A percentile compares a stretch with the other conserved stretches of the same genome.
These are phyloP conservation scores for Stichopus horrens DNA, from an alignment of 53 echinoderm and acorn worm genomes.

Conservation along the genomic window DNA sequence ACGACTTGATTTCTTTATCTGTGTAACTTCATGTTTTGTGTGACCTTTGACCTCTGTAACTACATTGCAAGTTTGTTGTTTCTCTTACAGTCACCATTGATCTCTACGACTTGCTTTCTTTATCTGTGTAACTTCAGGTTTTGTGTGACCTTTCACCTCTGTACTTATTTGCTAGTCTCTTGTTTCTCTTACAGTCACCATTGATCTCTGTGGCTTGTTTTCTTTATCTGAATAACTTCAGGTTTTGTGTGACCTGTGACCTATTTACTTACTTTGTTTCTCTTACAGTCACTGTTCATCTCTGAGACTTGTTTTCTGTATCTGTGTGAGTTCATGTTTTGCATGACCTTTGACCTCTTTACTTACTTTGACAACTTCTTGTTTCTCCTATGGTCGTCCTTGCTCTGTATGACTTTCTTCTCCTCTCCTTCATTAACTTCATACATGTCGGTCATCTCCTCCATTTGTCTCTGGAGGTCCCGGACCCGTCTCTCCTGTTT, in stretches of 20 bases:
- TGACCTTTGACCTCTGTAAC: too few relatives aligned
- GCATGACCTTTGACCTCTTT: background rate
- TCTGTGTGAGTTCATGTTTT: background rate
- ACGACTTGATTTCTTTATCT: conserved; percentile 59
- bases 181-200: conserved; percentile 48
- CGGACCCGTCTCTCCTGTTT: conserved; percentile 15
- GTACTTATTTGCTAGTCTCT: conserved; percentile 7
- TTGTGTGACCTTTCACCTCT: background rate
- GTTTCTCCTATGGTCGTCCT: conserved; percentile 46
- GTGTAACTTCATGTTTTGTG: too few relatives aligned
- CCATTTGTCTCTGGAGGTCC: conserved; percentile 20
- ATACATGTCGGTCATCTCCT: conserved; percentile 60
- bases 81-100: background rate
- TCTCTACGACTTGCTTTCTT: conserved; percentile 49
- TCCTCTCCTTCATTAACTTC: conserved; percentile 86
- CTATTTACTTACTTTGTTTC: conserved; percentile 13
- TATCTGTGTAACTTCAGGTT: conserved; percentile 16
- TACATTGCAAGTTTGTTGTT: too few relatives aligned
- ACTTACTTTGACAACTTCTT: conserved; percentile 47
- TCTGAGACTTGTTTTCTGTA: conserved; percentile 59
- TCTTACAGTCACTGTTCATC: conserved; percentile 41
- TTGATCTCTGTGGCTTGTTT: conserved; percentile 30
- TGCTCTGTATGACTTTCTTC: conserved; percentile 37
- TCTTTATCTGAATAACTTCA: conserved; percentile 48
- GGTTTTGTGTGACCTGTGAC: background rate